These are phyloP conservation scores for Drosophila melanogaster DNA, from an alignment of 1,140 invertebrate species.

Conservation along the genomic window Release_6_plus_ISO1_MT NT_033779.5:4424501-4425000, in stretches of 20 bases:
- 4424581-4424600: neutral
- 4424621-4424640: neutral
- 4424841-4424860: neutral
- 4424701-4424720: neutral
- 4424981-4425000: conserved; percentile 43
- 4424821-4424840: neutral
- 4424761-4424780: neutral
- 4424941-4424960: conserved; percentile 10
- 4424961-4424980: conserved; percentile 18
- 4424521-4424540: neutral
- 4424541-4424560: conserved; percentile 7
- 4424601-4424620: neutral
- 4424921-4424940: conserved; percentile 1
- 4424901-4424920: neutral
- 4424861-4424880: neutral
- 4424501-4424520: conserved; percentile 3
- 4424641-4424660: neutral
- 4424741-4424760: neutral
- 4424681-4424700: neutral
- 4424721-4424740: neutral
- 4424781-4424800: neutral
- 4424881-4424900: conserved; percentile 9
- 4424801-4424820: conserved; percentile 3
- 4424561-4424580: neutral
- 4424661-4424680: neutral